Evolutionary conservation across 2,888 invertebrate species (phyloP), one percentile per base, ranked within the genome.

Genomic region (Melanotus villosus): DNA sequence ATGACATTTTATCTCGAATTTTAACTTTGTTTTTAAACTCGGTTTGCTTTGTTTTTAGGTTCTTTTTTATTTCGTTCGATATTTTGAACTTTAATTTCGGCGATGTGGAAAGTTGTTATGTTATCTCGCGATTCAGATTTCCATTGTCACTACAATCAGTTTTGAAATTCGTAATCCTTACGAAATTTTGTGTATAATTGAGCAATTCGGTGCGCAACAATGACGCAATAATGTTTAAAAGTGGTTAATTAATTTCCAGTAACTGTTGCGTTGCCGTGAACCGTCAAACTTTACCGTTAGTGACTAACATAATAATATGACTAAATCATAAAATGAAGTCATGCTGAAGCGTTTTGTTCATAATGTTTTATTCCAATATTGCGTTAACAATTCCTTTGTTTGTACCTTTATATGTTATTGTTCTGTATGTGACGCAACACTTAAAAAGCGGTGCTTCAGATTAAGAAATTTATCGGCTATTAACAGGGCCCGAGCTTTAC

Each of bases 241-340:
- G 36, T 64, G 50, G 43, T 72, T 73, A 74, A 73, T 74, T 75
- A 73, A 68, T 70, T 74, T 74, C 62, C 71, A 68, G 68, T 70
- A 76, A 74, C 69, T 72, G 70, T 73, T 71, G 72, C 73, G 71
- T 70, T 75, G 65, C 72, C 65, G 57, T 69, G 73, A 73, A 71
- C 73, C 73, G 70, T 66, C 66, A 72, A 71, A 72, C 58, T 59
- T 65, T 72, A 72, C 72, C 72, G 72, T 72, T 72, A 72, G 68
- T 70, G 70, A 70, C 68, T 70, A 72, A 71, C 65, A 57, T 65
- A 68, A 64, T 58, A 68, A 68, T 68, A 60, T 70, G 72, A 72
- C 63, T 70, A 65, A 68, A 70, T 72, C 67, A 65, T 54, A 65
- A 64, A 38, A 60, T 72, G 70, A 72, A 72, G 58, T 72, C 70